Evolutionary conservation across 2,888 invertebrate genomes (phyloP).

Genomic region (Chaetogeoica ovagalla): DNA sequence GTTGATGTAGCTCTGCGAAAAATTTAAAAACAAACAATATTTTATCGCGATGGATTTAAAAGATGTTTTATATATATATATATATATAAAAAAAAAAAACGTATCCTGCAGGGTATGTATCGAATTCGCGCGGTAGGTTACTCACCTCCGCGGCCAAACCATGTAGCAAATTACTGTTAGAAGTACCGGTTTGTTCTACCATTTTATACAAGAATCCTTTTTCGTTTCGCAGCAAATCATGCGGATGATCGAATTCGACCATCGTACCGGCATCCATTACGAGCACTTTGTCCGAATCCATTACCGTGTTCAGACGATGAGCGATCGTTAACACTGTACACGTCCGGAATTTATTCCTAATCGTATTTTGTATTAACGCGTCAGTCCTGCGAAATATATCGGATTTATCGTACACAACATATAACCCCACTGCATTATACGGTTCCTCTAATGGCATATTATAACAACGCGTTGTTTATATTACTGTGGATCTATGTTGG

Average conservation of each 20-base stretch:
- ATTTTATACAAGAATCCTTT: constrained; percentile 69
- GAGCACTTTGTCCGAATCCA: constrained; percentile 86
- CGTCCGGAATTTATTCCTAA: constrained; percentile 74
- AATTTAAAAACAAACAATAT: too few relatives aligned
- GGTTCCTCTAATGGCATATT: too few relatives aligned
- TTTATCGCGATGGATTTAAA: too few relatives aligned
- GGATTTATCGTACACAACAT: constrained; percentile 67
- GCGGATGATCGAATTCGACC: constrained; percentile 74
- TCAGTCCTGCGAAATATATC: constrained; percentile 68
- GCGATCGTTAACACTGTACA: constrained; percentile 91
- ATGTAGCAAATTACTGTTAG: constrained; percentile 63
- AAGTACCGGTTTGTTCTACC: constrained; percentile 70
- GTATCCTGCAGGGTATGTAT: too few relatives aligned
- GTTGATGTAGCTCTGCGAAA: too few relatives aligned
- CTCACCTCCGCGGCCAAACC: constrained; percentile 61
- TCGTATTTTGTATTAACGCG: constrained; percentile 80
- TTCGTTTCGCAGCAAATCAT: constrained; percentile 67
- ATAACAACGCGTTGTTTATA: too few relatives aligned
- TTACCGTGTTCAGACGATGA: constrained; percentile 87
- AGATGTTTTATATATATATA: too few relatives aligned
- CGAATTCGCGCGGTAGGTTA: too few relatives aligned
- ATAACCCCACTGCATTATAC: constrained; percentile 66
- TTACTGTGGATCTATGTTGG: constrained; percentile 87
- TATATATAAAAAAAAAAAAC: too few relatives aligned
- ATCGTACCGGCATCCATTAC: constrained; percentile 82